These are phyloP conservation scores for Drymodes brunneopygia DNA, from an alignment of 2,113 vertebrate species.

Conservation along the genomic window DNA sequence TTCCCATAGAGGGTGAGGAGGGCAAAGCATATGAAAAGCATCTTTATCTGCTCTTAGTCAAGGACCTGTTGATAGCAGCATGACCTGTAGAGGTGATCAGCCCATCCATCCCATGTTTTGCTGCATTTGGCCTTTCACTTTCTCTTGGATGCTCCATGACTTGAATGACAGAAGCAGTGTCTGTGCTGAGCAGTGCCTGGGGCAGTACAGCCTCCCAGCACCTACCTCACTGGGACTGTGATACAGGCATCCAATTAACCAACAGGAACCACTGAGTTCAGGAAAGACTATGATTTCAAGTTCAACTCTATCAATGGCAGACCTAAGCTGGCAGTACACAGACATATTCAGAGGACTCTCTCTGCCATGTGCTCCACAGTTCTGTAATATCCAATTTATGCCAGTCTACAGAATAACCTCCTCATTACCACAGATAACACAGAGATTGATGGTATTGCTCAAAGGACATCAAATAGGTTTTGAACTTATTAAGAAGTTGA, in stretches of 20 bases:
- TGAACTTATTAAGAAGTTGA: not conserved
- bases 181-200: not conserved
- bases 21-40: not conserved
- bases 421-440: not conserved
- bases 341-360: not conserved
- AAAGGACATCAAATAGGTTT: not conserved
- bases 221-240: not conserved
- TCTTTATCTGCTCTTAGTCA: not conserved
- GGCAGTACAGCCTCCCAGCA: not conserved
- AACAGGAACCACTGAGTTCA: not conserved
- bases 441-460: not conserved
- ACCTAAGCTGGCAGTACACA: not conserved
- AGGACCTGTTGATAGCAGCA: not conserved
- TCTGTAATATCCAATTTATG: not conserved
- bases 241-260: not conserved
- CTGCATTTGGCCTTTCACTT: not conserved
- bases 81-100: not conserved
- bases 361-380: not conserved
- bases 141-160: not conserved
- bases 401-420: not conserved
- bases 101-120: not conserved
- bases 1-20: not conserved
- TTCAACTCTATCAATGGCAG: not conserved
- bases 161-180: not conserved
- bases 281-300: not conserved